Percentiles rank a stretch among this genome's conserved stretches.
These are phyloP conservation scores for Microtus ochrogaster DNA, from an alignment of 2,113 vertebrate genomes.

Conservation along the genomic window DNA sequence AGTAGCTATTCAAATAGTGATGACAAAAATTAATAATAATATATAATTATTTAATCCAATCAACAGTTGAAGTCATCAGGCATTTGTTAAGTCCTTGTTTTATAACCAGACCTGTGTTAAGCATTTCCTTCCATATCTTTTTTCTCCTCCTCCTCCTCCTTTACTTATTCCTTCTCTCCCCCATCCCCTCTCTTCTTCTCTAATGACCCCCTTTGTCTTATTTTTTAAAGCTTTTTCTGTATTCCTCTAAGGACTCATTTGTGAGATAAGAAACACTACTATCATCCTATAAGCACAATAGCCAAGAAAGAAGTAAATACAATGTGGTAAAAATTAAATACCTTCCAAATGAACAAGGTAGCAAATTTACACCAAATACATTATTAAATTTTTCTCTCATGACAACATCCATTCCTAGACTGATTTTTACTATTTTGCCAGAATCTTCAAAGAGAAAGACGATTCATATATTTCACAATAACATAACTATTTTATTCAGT, in stretches of 20 bases:
- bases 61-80: neutral
- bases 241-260: constrained; percentile 16
- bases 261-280: neutral
- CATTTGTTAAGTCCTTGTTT: neutral
- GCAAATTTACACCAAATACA: neutral
- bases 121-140: neutral
- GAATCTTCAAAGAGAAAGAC: neutral
- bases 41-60: neutral
- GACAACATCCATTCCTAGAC: neutral
- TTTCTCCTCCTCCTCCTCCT: accelerated
- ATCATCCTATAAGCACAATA: neutral
- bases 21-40: neutral
- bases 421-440: neutral
- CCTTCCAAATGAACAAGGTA: neutral
- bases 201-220: no score
- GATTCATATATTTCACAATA: neutral
- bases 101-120: neutral
- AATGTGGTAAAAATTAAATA: neutral
- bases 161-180: no score
- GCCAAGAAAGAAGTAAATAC: neutral
- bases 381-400: neutral
- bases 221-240: neutral
- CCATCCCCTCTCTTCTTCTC: neutral
- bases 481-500: neutral
- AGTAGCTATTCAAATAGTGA: neutral